Base-by-base conservation (phyloP, 2,888 invertebrate genomes). In the Ormyrus thymus region DNA sequence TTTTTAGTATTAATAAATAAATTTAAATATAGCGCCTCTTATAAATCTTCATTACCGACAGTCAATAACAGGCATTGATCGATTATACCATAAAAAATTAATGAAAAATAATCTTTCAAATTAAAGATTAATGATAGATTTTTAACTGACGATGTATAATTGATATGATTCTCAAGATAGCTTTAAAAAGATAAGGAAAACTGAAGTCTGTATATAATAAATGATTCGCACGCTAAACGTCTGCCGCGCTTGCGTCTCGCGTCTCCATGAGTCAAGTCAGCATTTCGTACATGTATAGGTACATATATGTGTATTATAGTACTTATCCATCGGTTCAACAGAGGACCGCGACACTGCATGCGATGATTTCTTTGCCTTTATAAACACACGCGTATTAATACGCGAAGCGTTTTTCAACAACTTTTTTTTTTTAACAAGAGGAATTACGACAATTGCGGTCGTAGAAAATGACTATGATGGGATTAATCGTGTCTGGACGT, bases 401-500 rank as follows among this genome's bases (percentile, higher is more conserved):
- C 43, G 76, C 75, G 56, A 64, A 50, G 53, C 11, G 46, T 48
- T 66, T 61, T 51, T 29, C 29, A 46, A 15, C 65, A 13, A 29
- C 51, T 65, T 46, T n/a, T 73, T 55, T 55, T 65, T 66, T 68
- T 66, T 62, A 45, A 56, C 48, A 70, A 51, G 29, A 53, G n/a
- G 50, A 46, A 53, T 29, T 55, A n/a, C 58, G 9, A 29, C 50
- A 80, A 61, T 70, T 62, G 51, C 56, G 55, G 91, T 84, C 88
- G 59, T 91, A 90, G 11, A 76, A 58, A 68, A 80, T 75, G 72
- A 81, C 75, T 59, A 94, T 96, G 92, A 95, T 97, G 89, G 97
- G 96, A 46, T 91, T 96, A 82, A 94, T 97, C 82, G 95, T 95
- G 46, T 95, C 96, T 15, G 96, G 97, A 76, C 92, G 97, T 87